These are phyloP conservation scores for Hedychridium roseum DNA, from an alignment of 2,888 invertebrate genomes.

Conservation along the genomic window DNA sequence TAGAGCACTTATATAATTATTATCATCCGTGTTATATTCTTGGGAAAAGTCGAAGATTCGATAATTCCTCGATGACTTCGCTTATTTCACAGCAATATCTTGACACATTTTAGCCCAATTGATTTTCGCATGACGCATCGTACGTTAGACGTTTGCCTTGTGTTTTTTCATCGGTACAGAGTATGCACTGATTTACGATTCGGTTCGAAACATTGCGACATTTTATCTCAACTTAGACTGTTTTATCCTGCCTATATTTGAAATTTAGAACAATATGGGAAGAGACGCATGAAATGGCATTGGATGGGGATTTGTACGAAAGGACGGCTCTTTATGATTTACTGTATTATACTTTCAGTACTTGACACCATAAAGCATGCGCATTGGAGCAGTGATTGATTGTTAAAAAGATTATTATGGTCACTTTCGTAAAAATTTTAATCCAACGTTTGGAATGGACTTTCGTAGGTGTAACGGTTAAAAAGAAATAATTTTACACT, in stretches of 20 bases:
- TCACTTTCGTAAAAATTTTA: constrained; percentile 22
- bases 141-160: constrained; percentile 18
- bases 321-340: not conserved
- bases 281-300: constrained; percentile 17
- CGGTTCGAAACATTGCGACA: constrained; percentile 13
- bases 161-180: constrained; percentile 23
- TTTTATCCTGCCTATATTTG: constrained; percentile 21
- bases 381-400: not conserved
- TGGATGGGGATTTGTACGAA: constrained; percentile 10
- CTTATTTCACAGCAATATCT: constrained; percentile 25
- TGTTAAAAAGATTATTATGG: no score
- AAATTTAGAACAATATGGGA: constrained; percentile 32
- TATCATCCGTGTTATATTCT: constrained; percentile 20
- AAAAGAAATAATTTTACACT: constrained; percentile 31
- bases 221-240: constrained; percentile 20
- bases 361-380: not conserved
- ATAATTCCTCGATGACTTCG: constrained; percentile 14
- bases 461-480: constrained; percentile 19
- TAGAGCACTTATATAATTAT: constrained; percentile 17
- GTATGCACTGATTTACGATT: constrained; percentile 19
- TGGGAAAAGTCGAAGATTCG: constrained; percentile 20
- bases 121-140: constrained; percentile 2
- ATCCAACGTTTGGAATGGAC: constrained; percentile 23
- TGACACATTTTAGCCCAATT: constrained; percentile 8
- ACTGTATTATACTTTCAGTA: not conserved